phyloP scores from a whole-genome alignment of 64 coral and sea anemone genomes.

The Pachyseris speciosa region DNA sequence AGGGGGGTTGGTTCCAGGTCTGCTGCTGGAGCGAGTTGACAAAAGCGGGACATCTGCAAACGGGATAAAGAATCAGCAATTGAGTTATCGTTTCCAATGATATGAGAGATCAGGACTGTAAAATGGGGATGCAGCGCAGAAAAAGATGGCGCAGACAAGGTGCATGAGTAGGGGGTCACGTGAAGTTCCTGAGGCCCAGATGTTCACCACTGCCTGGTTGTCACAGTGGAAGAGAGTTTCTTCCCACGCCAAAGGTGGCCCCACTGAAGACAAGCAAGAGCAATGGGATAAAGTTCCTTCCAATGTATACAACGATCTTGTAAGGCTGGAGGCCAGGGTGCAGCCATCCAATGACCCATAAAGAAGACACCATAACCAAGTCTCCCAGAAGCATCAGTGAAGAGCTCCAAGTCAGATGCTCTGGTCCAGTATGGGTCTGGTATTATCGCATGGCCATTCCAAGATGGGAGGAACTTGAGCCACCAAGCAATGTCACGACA shows the following conservation, averaged over 20 bases:
- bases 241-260: neutral
- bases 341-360: too few relatives aligned
- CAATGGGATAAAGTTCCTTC: too few relatives aligned
- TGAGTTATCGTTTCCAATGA: neutral
- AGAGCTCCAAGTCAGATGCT: neutral
- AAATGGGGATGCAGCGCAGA: neutral
- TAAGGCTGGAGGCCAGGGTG: too few relatives aligned
- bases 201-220: neutral
- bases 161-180: neutral
- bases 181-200: neutral
- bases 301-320: too few relatives aligned
- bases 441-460: neutral
- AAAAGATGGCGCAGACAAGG: neutral
- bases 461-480: neutral
- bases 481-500: neutral
- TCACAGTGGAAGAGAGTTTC: constrained; percentile 21
- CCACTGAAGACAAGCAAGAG: too few relatives aligned
- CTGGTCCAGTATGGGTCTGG: too few relatives aligned
- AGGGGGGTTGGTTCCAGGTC: neutral
- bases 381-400: too few relatives aligned
- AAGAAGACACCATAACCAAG: neutral
- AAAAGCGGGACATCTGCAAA: neutral
- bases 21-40: neutral
- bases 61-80: constrained; percentile 24
- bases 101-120: neutral